Evolutionary conservation across 30 jellyfish, hydroid and myxozoan genomes (phyloP).

Genomic region (Clytia hemisphaerica): DNA sequence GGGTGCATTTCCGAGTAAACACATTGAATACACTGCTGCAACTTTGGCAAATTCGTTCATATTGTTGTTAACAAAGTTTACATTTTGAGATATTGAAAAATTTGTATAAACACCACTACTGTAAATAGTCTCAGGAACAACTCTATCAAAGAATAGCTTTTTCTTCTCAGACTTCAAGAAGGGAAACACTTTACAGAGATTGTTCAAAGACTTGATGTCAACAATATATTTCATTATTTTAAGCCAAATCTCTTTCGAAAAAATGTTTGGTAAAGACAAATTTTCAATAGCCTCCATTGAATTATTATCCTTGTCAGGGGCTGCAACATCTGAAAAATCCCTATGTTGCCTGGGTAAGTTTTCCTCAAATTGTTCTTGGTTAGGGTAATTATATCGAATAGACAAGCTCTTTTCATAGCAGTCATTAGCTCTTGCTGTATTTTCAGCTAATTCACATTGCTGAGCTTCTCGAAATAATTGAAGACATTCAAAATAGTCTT

Average conservation of each 20-base stretch:
- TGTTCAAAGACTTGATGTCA: neutral
- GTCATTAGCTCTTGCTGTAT: conserved; percentile 11
- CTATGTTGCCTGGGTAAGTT: too few species aligned
- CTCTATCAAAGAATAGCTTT: neutral
- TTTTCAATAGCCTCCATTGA: conserved; percentile 6
- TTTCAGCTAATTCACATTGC: conserved; percentile 19
- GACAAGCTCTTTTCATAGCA: conserved; percentile 53
- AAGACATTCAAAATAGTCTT: conserved; percentile 42
- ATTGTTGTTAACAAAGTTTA: conserved; percentile 26
- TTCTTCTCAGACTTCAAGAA: neutral
- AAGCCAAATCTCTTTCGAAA: conserved; percentile 42
- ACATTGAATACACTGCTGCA: conserved; percentile 63
- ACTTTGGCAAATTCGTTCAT: conserved; percentile 43
- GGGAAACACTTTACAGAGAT: neutral
- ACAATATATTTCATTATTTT: conserved; percentile 13
- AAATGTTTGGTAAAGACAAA: neutral
- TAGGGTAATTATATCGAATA: conserved; percentile 50
- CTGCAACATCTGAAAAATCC: neutral
- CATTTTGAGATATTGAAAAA: conserved; percentile 22
- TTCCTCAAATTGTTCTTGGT: neutral
- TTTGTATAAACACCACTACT: conserved; percentile 28
- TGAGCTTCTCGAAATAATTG: conserved; percentile 51
- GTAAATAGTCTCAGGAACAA: conserved; percentile 23
- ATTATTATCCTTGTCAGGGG: neutral
- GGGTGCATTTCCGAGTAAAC: conserved; percentile 28